Base-by-base conservation (phyloP, 2,888 invertebrate genomes). In the Perdita meconis region DNA sequence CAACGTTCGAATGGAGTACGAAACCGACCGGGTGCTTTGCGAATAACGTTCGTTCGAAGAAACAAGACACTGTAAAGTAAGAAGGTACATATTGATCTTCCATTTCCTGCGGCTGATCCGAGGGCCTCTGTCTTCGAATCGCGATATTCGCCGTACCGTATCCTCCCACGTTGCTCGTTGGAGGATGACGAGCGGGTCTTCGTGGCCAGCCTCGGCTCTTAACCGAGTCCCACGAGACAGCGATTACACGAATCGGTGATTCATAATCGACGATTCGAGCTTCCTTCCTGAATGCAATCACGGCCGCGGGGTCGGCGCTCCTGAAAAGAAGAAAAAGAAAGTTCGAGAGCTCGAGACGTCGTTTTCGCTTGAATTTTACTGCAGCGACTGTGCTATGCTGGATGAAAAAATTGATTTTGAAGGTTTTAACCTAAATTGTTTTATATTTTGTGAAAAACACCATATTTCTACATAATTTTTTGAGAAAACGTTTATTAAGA, bases 201-300 rank as follows among this genome's bases (percentile, higher is more conserved):
- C 74, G 70, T 60, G 40, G 50, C 19, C 63, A 24, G 12, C 42
- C 60, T 56, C 64, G 63, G 22, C 53, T 71, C 64, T 53, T 57
- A 50, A 53, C 65, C 22, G 65, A 66, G 63, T 81, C 80, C 76
- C 76, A 81, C 80, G 80, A 66, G 81, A 64, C 72, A 65, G 26
- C 68, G 74, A 83, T 84, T 83, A 85, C 78, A 84, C 82, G 83
- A 85, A 83, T 83, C 80, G 78, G 66, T 81, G 83, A 84, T 78
- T 84, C 84, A 81, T 81, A 83, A 85, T 80, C 81, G 70, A 59
- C 72, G 66, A 24, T 61, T 66, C 65, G 68, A 40, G 63, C 67
- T 80, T 78, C 71, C 65, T 71, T 73, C 71, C 65, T 65, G 51
- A 66, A 65, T 68, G 65, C 70, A 69, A 77, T 78, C 69, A 53